Conservation (phyloP, 1,140 invertebrate species). For the Eurosta solidaginis region DNA sequence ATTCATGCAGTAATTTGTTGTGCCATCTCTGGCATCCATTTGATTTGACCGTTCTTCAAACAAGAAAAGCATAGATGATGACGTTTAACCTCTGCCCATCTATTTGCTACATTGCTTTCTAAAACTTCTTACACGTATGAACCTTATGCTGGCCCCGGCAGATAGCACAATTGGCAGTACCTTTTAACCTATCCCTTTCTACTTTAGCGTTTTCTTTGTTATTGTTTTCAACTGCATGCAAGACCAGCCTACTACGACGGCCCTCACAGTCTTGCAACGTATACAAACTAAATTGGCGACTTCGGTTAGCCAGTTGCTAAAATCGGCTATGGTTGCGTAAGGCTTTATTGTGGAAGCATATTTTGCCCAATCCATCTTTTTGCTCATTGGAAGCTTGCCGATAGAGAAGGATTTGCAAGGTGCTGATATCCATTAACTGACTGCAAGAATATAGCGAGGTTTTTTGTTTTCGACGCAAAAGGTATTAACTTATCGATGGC, state of each 20-base stretch:
- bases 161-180: background rate
- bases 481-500: slow-evolving; percentile 19
- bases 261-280: background rate
- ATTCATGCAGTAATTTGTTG: no score
- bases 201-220: no score
- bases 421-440: slow-evolving; percentile 30
- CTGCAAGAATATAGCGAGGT: background rate
- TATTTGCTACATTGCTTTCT: background rate
- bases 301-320: slow-evolving; percentile 11
- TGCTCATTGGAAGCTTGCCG: slow-evolving; percentile 1
- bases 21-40: no score
- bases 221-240: background rate
- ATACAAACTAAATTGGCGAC: slow-evolving; percentile 11
- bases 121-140: background rate
- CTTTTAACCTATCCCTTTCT: no score
- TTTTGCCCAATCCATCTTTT: slow-evolving; percentile 5
- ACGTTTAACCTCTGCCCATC: no score
- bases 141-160: background rate
- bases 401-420: slow-evolving; percentile 26
- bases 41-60: background rate
- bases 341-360: background rate
- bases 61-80: no score
- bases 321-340: slow-evolving; percentile 5
- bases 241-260: background rate
- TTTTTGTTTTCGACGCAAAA: slow-evolving; percentile 6